Base-by-base conservation (phyloP, 2,797 vertebrate species). In the Xiphorhynchus erythropygius region DNA sequence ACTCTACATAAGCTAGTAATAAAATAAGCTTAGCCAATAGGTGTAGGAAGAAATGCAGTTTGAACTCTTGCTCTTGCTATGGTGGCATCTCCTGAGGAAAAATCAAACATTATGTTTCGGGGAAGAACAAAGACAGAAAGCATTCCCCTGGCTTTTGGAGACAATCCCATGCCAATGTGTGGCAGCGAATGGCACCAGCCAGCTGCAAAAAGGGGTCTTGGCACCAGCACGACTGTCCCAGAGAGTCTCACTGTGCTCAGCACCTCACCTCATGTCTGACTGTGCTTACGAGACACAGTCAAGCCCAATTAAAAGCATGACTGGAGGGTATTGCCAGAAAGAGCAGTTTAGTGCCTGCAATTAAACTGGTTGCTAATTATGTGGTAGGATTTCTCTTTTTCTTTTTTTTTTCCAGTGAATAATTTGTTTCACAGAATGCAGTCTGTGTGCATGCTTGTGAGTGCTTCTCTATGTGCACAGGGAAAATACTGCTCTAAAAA, bases 291-390 rank as follows among this genome's bases (percentile, higher is more conserved):
- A 93, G 74, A 47, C 33, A 49, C 52, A 80, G 81, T 67, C 53
- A 67, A 87, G 44, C 33, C 60, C 90, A 92, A 89, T 95, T 96
- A 89, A 94, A 92, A 94, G 46, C 63, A 41, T 19, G 47, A 83
- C 84, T 74, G 78, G 59, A 80, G 68, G 64, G 33, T 70, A 56
- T 75, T 95, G 56, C 57, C 84, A 89, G 75, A 87, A 93, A 89
- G 64, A 92, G 46, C 53, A 92, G 35, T 63, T 87, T 78, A 87
- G 71, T 65, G 59, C 44, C 37, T 93, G 64, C 87, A 92, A 91
- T 94, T 93, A 93, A 94, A 75, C 23, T 50, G 24, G 13, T 39
- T 85, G 71, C 39, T 94, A 96, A 94, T 92, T 92, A 89, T 62
- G 50, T 62, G 23, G 11, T 57, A 63, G 46, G 28, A 59, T 79